Conservation (phyloP, 2,797 vertebrate genomes). For the Melanotaenia boesemani region DNA sequence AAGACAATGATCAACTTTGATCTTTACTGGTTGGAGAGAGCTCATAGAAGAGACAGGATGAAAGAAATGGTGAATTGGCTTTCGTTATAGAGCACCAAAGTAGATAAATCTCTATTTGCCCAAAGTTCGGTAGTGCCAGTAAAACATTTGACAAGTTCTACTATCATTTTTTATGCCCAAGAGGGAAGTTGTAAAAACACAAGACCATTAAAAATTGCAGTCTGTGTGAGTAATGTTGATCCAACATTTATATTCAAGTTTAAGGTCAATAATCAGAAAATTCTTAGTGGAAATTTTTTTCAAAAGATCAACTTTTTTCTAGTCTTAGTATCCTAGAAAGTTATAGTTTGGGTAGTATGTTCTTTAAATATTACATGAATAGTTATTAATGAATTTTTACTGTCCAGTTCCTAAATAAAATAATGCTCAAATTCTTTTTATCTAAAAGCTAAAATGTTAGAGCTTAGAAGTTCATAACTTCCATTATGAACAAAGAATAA, state of each 20-base stretch:
- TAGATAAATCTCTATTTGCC: no score
- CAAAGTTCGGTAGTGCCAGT: background rate
- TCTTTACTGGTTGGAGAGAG: no score
- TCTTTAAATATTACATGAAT: no score
- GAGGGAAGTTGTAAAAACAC: background rate
- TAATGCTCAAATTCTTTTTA: no score
- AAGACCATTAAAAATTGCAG: background rate
- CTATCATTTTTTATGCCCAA: background rate
- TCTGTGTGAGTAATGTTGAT: background rate
- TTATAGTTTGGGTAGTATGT: no score
- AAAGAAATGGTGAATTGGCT: no score
- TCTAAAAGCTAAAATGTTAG: background rate
- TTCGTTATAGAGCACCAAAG: no score
- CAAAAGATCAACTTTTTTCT: background rate
- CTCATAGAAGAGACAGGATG: no score
- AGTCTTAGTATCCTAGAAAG: background rate
- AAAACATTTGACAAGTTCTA: background rate
- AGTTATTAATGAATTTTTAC: no score
- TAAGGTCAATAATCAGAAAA: background rate
- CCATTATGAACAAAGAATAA: no score
- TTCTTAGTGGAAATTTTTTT: conserved; percentile 7
- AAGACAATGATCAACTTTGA: no score
- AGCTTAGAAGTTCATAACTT: background rate
- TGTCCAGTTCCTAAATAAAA: no score
- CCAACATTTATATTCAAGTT: conserved; percentile 6